Percentiles rank a stretch among this genome's conserved stretches.
Evolutionary conservation across 2,113 vertebrate genomes (phyloP).

Genomic region (Pitta sordida): DNA sequence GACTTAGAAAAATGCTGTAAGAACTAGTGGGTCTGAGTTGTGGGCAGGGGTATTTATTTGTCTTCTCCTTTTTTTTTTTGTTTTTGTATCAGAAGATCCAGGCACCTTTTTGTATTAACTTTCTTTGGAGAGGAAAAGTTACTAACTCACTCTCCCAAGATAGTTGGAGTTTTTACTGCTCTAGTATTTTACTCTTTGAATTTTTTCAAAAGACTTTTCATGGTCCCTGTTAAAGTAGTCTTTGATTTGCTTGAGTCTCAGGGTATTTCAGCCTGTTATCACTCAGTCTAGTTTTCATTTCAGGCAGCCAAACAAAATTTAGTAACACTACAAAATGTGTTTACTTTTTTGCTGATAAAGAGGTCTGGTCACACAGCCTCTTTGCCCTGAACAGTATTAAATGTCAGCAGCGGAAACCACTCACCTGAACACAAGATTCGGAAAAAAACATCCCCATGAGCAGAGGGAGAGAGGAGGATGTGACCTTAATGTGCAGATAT

Average conservation of each 20-base stretch:
- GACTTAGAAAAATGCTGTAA: not conserved
- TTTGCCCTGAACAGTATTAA: constrained; percentile 10
- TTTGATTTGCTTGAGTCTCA: constrained; percentile 35
- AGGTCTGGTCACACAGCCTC: not conserved
- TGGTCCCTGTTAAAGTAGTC: not conserved
- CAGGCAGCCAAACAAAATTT: constrained; percentile 19
- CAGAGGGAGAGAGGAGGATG: not conserved
- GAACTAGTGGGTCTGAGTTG: not conserved
- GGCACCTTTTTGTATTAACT: not conserved
- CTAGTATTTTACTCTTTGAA: not conserved
- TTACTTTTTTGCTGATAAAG: constrained; percentile 19
- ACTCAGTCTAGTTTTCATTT: constrained; percentile 35
- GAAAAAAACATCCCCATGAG: not conserved
- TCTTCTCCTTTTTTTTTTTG: not conserved
- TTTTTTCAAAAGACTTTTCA: constrained; percentile 4
- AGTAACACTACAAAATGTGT: constrained; percentile 8
- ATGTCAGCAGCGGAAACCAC: not conserved
- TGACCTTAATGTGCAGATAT: not conserved
- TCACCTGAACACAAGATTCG: not conserved
- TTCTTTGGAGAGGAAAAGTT: not conserved
- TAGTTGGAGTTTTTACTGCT: not conserved
- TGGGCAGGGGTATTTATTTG: not conserved
- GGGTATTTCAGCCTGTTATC: constrained; percentile 5
- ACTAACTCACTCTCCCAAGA: not conserved
- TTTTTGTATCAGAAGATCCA: not conserved